Conservation (phyloP, 2,113 vertebrate genomes). For the Chiloscyllium plagiosum region DNA sequence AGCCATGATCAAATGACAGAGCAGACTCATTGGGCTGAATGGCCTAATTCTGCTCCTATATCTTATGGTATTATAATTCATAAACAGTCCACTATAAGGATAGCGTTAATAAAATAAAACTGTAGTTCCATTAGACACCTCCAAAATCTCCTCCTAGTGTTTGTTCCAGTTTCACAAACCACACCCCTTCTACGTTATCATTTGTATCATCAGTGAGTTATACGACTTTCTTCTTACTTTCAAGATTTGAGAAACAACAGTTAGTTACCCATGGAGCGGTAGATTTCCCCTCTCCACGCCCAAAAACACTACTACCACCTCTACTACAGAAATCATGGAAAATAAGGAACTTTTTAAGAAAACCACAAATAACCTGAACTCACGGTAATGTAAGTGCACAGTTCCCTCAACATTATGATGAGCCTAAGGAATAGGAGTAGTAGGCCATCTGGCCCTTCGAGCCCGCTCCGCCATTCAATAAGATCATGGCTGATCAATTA, state of each 20-base stretch:
- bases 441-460: too few species aligned
- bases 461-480: too few species aligned
- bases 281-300: not conserved
- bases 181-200: not conserved
- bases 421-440: not conserved
- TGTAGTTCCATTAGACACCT: not conserved
- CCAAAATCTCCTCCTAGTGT: not conserved
- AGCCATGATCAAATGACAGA: too few species aligned
- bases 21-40: too few species aligned
- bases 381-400: not conserved
- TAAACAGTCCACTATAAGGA: not conserved
- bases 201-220: not conserved
- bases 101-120: not conserved
- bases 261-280: not conserved
- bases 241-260: not conserved
- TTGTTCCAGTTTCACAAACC: not conserved
- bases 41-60: too few species aligned
- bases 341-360: not conserved
- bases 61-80: too few species aligned
- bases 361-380: not conserved
- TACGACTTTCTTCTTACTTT: not conserved
- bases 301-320: too few species aligned
- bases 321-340: not conserved
- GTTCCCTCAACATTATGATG: not conserved
- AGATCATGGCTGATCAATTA: too few species aligned